Conservation (phyloP, 2,113 vertebrate species). For the Gymnobelideus leadbeateri region DNA sequence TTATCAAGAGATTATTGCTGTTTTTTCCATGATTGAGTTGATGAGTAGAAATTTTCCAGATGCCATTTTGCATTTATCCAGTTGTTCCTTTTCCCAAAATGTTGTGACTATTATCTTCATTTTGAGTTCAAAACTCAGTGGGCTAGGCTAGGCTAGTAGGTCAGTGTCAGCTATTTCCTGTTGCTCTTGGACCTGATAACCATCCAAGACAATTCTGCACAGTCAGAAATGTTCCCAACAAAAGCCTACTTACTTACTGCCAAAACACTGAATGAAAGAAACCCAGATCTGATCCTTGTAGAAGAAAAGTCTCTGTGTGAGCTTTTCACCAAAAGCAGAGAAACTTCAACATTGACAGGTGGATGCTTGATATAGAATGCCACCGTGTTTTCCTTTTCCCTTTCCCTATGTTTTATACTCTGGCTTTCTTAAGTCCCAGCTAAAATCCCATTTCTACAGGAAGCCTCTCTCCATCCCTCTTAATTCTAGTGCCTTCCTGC, state of each 20-base stretch:
- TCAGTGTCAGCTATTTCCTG: conserved; percentile 83
- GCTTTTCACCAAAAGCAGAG: not conserved
- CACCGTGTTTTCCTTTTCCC: not conserved
- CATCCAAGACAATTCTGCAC: conserved; percentile 67
- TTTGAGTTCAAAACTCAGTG: conserved; percentile 66
- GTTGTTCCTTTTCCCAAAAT: conserved; percentile 12
- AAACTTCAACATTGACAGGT: not conserved
- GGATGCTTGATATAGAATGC: not conserved
- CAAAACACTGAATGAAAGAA: conserved; percentile 56
- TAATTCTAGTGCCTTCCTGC: not conserved
- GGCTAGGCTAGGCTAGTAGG: conserved; percentile 67
- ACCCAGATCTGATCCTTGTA: conserved; percentile 51
- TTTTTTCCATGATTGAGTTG: conserved; percentile 23
- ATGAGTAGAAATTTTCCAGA: conserved; percentile 53
- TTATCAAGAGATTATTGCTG: conserved; percentile 18
- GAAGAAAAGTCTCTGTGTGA: not conserved
- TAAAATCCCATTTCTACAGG: not conserved
- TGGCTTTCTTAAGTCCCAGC: not conserved
- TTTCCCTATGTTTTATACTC: not conserved
- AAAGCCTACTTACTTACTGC: conserved; percentile 47
- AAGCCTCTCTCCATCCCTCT: not conserved
- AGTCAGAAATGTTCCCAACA: conserved; percentile 71
- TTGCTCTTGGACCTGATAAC: conserved; percentile 76
- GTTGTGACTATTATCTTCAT: conserved; percentile 42
- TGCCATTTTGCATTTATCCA: conserved; percentile 29